These are phyloP conservation scores for Bufo gargarizans DNA, from an alignment of 2,113 vertebrate genomes.

Conservation along the genomic window DNA sequence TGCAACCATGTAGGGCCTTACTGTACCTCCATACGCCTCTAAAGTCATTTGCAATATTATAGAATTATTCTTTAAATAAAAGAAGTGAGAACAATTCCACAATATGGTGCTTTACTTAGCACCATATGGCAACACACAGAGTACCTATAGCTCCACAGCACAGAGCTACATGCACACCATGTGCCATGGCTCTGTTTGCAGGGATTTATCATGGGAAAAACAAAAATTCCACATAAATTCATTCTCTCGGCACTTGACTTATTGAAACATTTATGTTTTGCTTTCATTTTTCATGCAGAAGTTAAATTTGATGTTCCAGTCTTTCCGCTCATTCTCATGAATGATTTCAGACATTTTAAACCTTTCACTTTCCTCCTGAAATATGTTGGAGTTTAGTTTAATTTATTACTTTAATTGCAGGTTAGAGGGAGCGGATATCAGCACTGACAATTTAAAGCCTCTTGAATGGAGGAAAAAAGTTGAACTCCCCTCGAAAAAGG, in stretches of 20 bases:
- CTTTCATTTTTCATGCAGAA: constrained; percentile 18
- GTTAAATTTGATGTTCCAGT: constrained; percentile 12
- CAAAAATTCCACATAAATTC: background rate
- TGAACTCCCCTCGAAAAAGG: background rate
- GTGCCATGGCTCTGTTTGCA: too few species aligned
- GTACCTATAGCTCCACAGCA: background rate
- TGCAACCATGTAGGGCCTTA: too few species aligned
- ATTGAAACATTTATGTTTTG: constrained; percentile 17
- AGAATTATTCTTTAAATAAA: too few species aligned
- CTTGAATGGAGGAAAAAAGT: background rate
- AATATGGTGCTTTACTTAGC: background rate
- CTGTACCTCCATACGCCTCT: too few species aligned
- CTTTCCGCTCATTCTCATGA: constrained; percentile 2
- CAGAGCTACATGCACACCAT: too few species aligned
- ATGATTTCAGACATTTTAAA: constrained; percentile 27
- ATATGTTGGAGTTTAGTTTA: constrained; percentile 12
- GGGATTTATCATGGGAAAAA: background rate
- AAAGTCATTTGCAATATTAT: too few species aligned
- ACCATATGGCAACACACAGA: background rate
- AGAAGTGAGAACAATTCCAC: too few species aligned
- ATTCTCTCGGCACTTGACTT: background rate
- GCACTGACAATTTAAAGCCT: constrained; percentile 7
- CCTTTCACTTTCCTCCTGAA: constrained; percentile 16
- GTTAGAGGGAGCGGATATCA: background rate
- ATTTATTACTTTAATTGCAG: constrained; percentile 18